A percentile compares a stretch with the other conserved stretches of the same genome.
Evolutionary conservation across 2,113 vertebrate genomes (phyloP).

Genomic region (Oriolus oriolus): DNA sequence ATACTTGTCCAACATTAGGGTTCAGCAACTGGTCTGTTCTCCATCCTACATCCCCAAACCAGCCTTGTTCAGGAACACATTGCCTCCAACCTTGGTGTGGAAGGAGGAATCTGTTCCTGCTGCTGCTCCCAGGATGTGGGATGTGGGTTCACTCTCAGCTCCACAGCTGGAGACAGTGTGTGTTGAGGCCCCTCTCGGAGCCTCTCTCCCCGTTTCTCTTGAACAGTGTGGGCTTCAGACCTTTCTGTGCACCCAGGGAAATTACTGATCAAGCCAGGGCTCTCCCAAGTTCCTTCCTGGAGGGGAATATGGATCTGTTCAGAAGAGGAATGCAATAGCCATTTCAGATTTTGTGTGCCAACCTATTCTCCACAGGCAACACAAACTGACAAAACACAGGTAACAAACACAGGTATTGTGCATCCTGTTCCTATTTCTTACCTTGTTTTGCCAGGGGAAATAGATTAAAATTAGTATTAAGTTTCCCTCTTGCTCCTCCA

Average conservation of each 20-base stretch:
- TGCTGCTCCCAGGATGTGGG: not conserved
- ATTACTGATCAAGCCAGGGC: not conserved
- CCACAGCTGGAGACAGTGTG: not conserved
- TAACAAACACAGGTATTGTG: not conserved
- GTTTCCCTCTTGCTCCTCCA: not conserved
- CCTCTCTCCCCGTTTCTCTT: not conserved
- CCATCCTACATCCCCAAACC: not conserved
- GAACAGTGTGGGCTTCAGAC: not conserved
- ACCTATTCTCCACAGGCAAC: not conserved
- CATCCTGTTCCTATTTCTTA: not conserved
- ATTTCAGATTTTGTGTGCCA: not conserved
- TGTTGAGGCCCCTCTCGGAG: not conserved
- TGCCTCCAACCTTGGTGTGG: not conserved
- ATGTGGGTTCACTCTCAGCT: not conserved
- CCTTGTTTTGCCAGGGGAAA: not conserved
- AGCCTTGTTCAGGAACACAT: not conserved
- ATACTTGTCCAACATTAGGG: not conserved
- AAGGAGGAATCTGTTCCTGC: not conserved
- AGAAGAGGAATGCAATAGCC: not conserved
- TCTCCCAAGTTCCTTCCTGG: not conserved
- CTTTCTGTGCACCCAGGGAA: not conserved
- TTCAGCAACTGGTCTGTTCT: not conserved
- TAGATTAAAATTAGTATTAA: not conserved
- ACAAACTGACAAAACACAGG: not conserved
- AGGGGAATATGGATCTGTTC: not conserved